Conservation (phyloP, 2,113 vertebrate species). For the Irena cyanogastra region DNA sequence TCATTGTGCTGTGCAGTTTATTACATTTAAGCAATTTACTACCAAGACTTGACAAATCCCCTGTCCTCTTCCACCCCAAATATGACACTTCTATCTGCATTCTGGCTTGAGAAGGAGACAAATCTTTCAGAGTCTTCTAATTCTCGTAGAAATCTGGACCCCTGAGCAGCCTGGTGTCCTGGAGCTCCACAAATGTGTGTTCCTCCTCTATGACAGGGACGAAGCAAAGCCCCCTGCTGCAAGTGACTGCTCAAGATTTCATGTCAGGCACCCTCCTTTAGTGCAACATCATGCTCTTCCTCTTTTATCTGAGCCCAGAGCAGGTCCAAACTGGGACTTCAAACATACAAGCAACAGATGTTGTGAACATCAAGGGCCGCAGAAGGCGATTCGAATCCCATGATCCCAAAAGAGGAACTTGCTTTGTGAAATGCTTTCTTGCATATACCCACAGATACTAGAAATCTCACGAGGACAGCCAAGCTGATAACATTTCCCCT, state of each 20-base stretch:
- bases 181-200: not conserved
- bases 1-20: not conserved
- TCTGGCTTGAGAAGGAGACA: not conserved
- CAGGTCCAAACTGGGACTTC: slow-evolving; percentile 54
- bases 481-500: slow-evolving; percentile 28
- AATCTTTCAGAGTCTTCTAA: not conserved
- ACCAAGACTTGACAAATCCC: not conserved
- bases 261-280: not conserved
- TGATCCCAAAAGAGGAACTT: slow-evolving; percentile 61
- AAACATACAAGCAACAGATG: slow-evolving; percentile 56
- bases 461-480: not conserved
- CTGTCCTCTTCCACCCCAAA: not conserved
- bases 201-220: not conserved
- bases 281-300: slow-evolving; percentile 19
- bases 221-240: not conserved
- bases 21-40: not conserved
- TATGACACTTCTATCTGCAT: not conserved
- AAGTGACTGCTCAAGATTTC: not conserved
- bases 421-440: slow-evolving; percentile 39
- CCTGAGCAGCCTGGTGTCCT: not conserved
- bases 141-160: not conserved
- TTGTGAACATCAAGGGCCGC: slow-evolving; percentile 27
- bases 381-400: slow-evolving; percentile 28
- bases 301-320: slow-evolving; percentile 40
- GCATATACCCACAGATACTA: not conserved